phyloP scores from a whole-genome alignment of 2,888 invertebrate genomes.

The Lottia gigantea region DNA sequence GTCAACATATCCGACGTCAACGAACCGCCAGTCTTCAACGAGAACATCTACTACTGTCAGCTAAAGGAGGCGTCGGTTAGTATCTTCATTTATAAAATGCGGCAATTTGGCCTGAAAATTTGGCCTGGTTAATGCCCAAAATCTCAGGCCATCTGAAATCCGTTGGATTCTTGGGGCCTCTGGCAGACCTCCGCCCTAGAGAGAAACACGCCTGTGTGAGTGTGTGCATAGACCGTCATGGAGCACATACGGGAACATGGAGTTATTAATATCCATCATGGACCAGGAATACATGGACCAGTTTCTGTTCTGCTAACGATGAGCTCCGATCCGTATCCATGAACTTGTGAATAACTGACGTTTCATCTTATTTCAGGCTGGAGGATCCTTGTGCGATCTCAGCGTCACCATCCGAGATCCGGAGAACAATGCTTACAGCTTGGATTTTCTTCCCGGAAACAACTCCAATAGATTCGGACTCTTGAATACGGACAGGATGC shows the following conservation, averaged over 20 bases:
- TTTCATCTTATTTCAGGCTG: constrained; percentile 20
- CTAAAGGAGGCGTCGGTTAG: constrained; percentile 32
- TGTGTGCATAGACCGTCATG: too few species aligned
- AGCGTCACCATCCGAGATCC: constrained; percentile 31
- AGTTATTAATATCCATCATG: too few species aligned
- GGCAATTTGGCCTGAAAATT: too few species aligned
- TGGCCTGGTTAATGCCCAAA: too few species aligned
- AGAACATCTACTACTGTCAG: constrained; percentile 29
- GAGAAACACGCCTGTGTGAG: too few species aligned
- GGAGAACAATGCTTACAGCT: constrained; percentile 24
- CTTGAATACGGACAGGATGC: background rate
- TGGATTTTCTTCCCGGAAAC: constrained; percentile 27
- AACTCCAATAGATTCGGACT: constrained; percentile 33
- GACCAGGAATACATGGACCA: too few species aligned
- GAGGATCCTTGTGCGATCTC: constrained; percentile 30
- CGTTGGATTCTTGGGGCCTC: too few species aligned
- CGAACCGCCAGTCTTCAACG: constrained; percentile 35
- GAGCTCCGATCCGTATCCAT: background rate
- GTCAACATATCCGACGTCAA: constrained; percentile 33
- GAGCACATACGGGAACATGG: too few species aligned
- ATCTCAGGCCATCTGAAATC: too few species aligned
- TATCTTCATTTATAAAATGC: too few species aligned
- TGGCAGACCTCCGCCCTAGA: too few species aligned
- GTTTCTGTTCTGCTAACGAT: background rate
- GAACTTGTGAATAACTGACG: background rate